These are phyloP conservation scores for Heliornis fulica DNA, from an alignment of 2,113 vertebrate species.

Conservation along the genomic window DNA sequence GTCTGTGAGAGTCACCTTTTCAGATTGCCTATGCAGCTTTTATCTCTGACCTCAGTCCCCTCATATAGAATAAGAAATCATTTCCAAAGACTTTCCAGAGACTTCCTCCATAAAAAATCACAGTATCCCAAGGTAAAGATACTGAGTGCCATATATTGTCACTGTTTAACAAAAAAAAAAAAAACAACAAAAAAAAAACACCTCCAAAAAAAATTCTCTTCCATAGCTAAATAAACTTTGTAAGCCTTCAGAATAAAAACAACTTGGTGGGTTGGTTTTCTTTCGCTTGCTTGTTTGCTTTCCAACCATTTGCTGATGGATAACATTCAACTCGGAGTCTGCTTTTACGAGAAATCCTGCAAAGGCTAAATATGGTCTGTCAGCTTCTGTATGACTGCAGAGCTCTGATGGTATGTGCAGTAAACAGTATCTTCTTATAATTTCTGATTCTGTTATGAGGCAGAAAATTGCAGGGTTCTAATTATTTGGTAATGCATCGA, in stretches of 20 bases:
- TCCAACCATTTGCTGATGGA: neutral
- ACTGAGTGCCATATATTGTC: neutral
- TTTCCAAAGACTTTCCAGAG: neutral
- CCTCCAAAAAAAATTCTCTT: no score
- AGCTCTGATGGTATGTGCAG: neutral
- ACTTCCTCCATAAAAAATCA: neutral
- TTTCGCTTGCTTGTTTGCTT: neutral
- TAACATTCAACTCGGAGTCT: neutral
- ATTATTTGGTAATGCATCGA: neutral
- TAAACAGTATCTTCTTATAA: neutral
- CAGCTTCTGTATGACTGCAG: neutral
- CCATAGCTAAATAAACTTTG: neutral
- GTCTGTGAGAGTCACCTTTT: neutral
- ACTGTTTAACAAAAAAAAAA: neutral
- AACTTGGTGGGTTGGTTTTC: rapidly evolving
- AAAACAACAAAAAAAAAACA: no score
- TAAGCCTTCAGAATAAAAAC: neutral
- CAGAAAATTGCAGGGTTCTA: conserved; percentile 6
- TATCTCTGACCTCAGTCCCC: neutral
- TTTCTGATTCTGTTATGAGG: neutral
- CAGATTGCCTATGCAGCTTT: rapidly evolving
- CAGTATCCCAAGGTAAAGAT: neutral
- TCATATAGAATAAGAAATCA: neutral
- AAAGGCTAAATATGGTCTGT: neutral
- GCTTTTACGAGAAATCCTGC: neutral